Evolutionary conservation across 2,113 vertebrate species (phyloP), one percentile per base, ranked within the genome.

Genomic region (Zosterops japonicus): DNA sequence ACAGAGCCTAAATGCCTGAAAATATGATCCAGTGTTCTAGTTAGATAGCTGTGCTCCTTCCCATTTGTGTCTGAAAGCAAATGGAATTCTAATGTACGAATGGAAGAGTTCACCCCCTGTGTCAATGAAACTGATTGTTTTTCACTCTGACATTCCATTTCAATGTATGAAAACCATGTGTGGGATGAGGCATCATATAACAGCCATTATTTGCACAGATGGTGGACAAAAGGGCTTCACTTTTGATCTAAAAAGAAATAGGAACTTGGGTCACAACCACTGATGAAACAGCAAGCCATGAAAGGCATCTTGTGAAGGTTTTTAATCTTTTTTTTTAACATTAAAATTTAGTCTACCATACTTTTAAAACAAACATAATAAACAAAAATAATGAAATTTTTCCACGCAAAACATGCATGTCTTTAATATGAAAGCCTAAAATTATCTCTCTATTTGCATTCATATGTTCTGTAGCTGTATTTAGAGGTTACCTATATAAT

Each of bases 121-220:
- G 52, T 94, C 75, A 91, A 78, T 94, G 76, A 74, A 94, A 85
- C 14, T 5, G 36, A 46, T 39, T 77, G 28, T 33, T 96, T 94
- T 95, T 85, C 75, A 89, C 71, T 65, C 88, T 93, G 88, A 81
- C 77, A 84, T 94, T 89, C 64, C 69, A 59, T 17, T 76, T 94
- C 72, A 85, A 29, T 82, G 53, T 77, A 95, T 71, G 86, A 94
- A 95, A 95, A 95, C 90, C 89, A 90, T 61, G 31, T 89, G 88
- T 78, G 71, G 64, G 72, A 87, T 4, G 7, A 78, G 75, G 75
- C 74, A 85, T 81, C 76, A 23, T 42, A 4, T 87, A 90, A 91
- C 79, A 92, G 33, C 67, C 83, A 77, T 50, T 98, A 96, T 98
- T 98, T 98, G 93, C 86, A 98, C 97, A 98, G 97, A 97, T 97